These are phyloP conservation scores for Myotis davidii DNA, from an alignment of 2,113 vertebrate genomes.

Conservation along the genomic window DNA sequence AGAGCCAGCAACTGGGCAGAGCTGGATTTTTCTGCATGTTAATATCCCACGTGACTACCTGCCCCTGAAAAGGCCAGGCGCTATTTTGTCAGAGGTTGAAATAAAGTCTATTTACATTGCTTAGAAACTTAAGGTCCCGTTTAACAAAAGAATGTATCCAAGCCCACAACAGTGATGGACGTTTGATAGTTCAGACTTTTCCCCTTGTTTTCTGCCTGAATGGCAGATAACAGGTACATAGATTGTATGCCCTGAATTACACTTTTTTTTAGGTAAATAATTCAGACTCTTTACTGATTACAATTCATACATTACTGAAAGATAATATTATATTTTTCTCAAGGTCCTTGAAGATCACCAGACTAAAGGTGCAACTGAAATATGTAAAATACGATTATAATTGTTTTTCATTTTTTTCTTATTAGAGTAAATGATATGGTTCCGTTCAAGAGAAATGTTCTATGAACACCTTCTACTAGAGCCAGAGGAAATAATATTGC, in stretches of 20 bases:
- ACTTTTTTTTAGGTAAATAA: neutral
- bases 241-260: neutral
- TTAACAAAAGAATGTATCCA: neutral
- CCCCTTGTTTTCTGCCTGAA: neutral
- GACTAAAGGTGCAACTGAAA: accelerated
- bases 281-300: neutral
- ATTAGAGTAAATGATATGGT: accelerated
- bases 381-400: accelerated
- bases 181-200: too few species aligned
- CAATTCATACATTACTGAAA: neutral
- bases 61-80: neutral
- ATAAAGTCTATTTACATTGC: neutral
- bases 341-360: neutral
- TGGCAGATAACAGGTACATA: neutral
- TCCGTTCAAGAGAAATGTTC: neutral
- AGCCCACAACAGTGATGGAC: neutral
- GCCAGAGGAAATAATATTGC: neutral
- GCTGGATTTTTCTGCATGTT: neutral
- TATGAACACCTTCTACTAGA: neutral
- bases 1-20: neutral
- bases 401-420: accelerated
- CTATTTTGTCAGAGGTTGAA: neutral
- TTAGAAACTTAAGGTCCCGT: neutral
- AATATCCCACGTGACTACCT: neutral
- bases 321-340: neutral